Evolutionary conservation across 2,797 vertebrate species (phyloP).

Genomic region (Sorex maritimensis): DNA sequence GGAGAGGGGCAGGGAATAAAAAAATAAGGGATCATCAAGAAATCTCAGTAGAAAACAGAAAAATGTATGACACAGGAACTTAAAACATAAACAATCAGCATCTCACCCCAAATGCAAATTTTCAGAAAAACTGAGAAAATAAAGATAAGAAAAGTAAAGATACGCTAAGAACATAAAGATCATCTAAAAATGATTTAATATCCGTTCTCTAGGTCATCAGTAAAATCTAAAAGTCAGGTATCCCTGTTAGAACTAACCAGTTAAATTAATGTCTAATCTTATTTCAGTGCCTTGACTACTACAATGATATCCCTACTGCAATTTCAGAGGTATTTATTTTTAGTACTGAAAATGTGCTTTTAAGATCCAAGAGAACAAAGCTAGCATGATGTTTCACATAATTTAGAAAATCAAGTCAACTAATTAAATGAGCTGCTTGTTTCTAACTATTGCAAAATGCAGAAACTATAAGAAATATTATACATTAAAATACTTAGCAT

Average conservation of each 20-base stretch:
- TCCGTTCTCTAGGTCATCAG: not conserved
- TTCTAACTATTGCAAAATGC: not conserved
- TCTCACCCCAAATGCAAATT: not conserved
- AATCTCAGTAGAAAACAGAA: not conserved
- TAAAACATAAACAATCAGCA: not conserved
- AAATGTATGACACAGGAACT: not conserved
- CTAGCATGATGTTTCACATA: not conserved
- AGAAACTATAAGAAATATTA: not conserved
- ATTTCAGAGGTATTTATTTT: not conserved
- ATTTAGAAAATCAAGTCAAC: not conserved
- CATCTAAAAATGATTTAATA: not conserved
- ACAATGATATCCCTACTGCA: no score
- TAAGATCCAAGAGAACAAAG: not conserved
- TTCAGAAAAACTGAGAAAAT: not conserved
- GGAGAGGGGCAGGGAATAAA: no score
- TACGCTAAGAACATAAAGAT: no score
- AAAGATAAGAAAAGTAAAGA: no score
- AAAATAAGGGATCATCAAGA: no score
- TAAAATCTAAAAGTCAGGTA: not conserved
- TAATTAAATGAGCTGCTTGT: no score
- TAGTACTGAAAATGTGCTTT: not conserved
- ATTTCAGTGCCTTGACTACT: not conserved
- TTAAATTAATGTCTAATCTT: not conserved
- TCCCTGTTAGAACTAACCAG: not conserved
- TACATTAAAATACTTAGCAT: not conserved